phyloP scores from a whole-genome alignment of 2,113 vertebrate species.

The Nanorana parkeri region DNA sequence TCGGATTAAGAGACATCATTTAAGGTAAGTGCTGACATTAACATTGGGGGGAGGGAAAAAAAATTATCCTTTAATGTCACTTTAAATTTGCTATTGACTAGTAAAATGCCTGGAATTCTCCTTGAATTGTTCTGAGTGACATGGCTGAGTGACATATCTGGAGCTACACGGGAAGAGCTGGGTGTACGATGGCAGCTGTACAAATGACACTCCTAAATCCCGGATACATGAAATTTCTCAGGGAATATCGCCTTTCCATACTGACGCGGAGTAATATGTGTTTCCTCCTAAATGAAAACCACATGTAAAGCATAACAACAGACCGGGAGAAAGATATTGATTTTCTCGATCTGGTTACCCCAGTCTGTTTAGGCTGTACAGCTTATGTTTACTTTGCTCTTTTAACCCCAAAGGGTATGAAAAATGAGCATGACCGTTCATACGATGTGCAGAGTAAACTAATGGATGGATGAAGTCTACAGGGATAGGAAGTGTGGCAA shows the following conservation, averaged over 20 bases:
- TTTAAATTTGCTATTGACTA: too few relatives aligned
- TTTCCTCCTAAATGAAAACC: slow-evolving; percentile 61
- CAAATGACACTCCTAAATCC: slow-evolving; percentile 11
- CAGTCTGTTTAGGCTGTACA: slow-evolving; percentile 39
- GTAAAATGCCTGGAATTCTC: too few relatives aligned
- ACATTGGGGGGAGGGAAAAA: too few relatives aligned
- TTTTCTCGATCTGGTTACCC: slow-evolving; percentile 55
- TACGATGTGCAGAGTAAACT: too few relatives aligned
- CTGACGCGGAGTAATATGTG: slow-evolving; percentile 56
- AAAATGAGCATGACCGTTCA: too few relatives aligned
- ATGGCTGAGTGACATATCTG: not conserved
- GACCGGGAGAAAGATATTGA: slow-evolving; percentile 34
- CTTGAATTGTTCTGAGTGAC: not conserved
- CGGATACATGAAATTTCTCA: not conserved
- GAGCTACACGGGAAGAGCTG: too few relatives aligned
- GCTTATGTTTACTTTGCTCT: slow-evolving; percentile 28
- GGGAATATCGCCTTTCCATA: slow-evolving; percentile 34
- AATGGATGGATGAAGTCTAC: too few relatives aligned
- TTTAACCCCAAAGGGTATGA: not conserved
- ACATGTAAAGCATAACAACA: slow-evolving; percentile 44
- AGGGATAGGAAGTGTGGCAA: too few relatives aligned
- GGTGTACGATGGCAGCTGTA: not conserved
- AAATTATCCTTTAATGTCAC: too few relatives aligned
- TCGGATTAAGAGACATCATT: too few relatives aligned
- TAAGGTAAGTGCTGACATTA: too few relatives aligned